Conservation (phyloP, 2,797 vertebrate species). For the Pelobates cultripes region DNA sequence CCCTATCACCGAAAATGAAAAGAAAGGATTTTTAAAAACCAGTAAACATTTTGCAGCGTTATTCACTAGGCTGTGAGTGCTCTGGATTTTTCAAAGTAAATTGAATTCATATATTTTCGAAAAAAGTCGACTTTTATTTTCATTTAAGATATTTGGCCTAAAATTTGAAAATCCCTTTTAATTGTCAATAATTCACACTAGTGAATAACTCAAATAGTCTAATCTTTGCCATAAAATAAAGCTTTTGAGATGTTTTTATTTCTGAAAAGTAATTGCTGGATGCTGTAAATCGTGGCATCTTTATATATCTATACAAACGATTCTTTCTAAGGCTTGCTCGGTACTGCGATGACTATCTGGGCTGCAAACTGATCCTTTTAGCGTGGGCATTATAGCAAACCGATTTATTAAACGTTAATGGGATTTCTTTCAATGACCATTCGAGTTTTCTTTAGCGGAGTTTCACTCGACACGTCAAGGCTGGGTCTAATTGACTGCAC, state of each 20-base stretch:
- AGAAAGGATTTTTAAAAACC: too few relatives aligned
- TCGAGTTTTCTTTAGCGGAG: neutral
- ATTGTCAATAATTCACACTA: too few relatives aligned
- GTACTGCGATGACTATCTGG: neutral
- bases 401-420: conserved; percentile 53
- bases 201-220: too few relatives aligned
- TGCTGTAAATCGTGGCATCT: neutral
- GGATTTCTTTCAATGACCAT: conserved; percentile 26
- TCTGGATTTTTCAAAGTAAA: too few relatives aligned
- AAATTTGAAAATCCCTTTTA: too few relatives aligned
- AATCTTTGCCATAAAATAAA: too few relatives aligned
- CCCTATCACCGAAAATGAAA: too few relatives aligned
- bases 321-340: neutral
- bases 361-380: conserved; percentile 13
- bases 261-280: neutral
- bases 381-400: conserved; percentile 59
- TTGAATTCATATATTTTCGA: too few relatives aligned
- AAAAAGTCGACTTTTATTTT: too few relatives aligned
- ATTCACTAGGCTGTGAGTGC: too few relatives aligned
- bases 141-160: too few relatives aligned
- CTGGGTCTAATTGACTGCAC: conserved; percentile 62
- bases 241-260: neutral
- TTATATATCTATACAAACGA: conserved; percentile 11
- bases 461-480: conserved; percentile 21
- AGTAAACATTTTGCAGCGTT: too few relatives aligned